Percentiles rank a stretch among this genome's conserved stretches.
phyloP scores from a whole-genome alignment of 2,113 vertebrate genomes.

The Anguilla rostrata region DNA sequence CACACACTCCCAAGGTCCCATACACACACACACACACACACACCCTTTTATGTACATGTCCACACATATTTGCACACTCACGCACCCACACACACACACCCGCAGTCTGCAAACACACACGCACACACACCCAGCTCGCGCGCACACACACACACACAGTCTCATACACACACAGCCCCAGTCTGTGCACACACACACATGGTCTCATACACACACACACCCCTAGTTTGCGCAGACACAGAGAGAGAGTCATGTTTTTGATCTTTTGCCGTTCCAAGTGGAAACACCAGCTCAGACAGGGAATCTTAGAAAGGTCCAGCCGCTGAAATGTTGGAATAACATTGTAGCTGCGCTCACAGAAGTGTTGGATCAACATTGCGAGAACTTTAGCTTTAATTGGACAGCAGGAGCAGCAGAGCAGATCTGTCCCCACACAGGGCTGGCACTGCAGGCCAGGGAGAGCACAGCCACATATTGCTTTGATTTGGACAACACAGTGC shows the following conservation, averaged over 20 bases:
- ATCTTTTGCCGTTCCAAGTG: background rate
- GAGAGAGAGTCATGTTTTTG: background rate
- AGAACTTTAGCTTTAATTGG: conserved; percentile 1
- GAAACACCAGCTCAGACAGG: background rate
- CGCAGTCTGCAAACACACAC: background rate
- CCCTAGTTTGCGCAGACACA: too few species aligned
- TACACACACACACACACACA: background rate
- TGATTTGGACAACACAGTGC: conserved; percentile 47
- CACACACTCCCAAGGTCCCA: background rate
- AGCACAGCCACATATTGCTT: conserved; percentile 32
- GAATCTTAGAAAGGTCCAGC: background rate
- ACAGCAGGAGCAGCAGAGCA: background rate
- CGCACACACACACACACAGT: background rate
- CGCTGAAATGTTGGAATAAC: background rate
- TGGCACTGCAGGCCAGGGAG: conserved; percentile 40
- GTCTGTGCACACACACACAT: too few species aligned
- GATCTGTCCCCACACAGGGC: background rate
- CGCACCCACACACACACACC: too few species aligned
- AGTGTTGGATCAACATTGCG: background rate
- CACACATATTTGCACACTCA: background rate
- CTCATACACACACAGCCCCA: too few species aligned
- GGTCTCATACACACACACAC: background rate
- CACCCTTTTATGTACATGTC: background rate
- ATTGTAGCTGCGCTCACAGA: background rate
- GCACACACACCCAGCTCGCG: background rate